Percentiles rank a stretch among this genome's conserved stretches.
phyloP scores from a whole-genome alignment of 2,113 vertebrate genomes.

The Struthidea cinerea region DNA sequence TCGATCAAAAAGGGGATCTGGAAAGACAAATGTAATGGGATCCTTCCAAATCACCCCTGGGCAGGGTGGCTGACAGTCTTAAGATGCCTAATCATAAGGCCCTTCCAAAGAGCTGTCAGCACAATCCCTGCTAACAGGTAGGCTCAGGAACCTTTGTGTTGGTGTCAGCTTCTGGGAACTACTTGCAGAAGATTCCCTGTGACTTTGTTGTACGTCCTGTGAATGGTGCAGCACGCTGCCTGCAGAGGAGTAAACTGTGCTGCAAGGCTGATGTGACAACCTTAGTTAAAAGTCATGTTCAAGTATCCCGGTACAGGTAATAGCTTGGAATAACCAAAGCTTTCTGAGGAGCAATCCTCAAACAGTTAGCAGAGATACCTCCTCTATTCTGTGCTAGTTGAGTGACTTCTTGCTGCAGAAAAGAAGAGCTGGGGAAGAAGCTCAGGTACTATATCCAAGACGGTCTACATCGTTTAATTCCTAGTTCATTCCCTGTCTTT shows the following conservation, averaged over 20 bases:
- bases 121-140: not conserved
- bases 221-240: not conserved
- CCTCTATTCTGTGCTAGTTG: not conserved
- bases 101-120: not conserved
- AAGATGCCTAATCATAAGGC: not conserved
- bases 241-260: not conserved
- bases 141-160: not conserved
- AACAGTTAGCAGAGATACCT: not conserved
- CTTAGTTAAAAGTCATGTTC: not conserved
- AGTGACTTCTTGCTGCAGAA: not conserved
- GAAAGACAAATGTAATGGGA: not conserved
- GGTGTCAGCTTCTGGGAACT: not conserved
- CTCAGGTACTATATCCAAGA: not conserved
- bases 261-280: not conserved
- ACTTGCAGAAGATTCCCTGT: not conserved
- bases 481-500: not conserved
- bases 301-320: not conserved
- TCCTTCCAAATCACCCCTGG: not conserved
- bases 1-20: not conserved
- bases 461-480: rapidly evolving
- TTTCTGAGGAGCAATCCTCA: not conserved
- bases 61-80: not conserved
- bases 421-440: not conserved
- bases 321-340: not conserved
- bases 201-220: not conserved